A percentile compares a stretch with the other conserved stretches of the same genome.
These are phyloP conservation scores for Callyntrura guangdongensis DNA, from an alignment of 2,888 invertebrate species.

Conservation along the genomic window DNA sequence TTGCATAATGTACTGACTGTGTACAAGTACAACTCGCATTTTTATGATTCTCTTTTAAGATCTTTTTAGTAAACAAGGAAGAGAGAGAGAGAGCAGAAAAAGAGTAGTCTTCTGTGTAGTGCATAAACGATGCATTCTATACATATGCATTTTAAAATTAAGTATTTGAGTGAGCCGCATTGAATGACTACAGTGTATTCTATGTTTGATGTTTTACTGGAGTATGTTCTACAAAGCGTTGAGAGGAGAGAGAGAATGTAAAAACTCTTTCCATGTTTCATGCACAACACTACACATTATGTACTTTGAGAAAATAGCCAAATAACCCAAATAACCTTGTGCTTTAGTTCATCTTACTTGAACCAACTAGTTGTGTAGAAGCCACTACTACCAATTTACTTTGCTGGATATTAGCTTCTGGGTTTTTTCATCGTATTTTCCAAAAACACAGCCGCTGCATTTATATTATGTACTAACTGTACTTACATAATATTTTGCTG, in stretches of 20 bases:
- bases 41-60: not conserved
- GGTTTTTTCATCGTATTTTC: slow-evolving; percentile 26
- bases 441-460: not conserved
- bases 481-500: not conserved
- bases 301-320: not conserved
- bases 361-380: not conserved
- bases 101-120: not conserved
- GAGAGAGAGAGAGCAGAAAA: not conserved
- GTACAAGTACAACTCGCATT: not conserved
- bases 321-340: not conserved
- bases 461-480: slow-evolving; percentile 1
- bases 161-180: not conserved
- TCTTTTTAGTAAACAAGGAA: slow-evolving; percentile 11
- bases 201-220: not conserved
- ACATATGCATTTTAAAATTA: slow-evolving; percentile 35
- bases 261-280: slow-evolving; percentile 39
- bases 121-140: not conserved
- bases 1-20: slow-evolving; percentile 14
- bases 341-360: slow-evolving; percentile 6
- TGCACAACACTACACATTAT: slow-evolving; percentile 12
- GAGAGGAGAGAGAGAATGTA: slow-evolving; percentile 6
- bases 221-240: not conserved
- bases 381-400: not conserved
- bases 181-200: slow-evolving; percentile 4
- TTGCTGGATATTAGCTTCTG: slow-evolving; percentile 50